Evolutionary conservation across 2,113 vertebrate species (phyloP), one percentile per base, ranked within the genome.

Genomic region (Trachemys scripta): DNA sequence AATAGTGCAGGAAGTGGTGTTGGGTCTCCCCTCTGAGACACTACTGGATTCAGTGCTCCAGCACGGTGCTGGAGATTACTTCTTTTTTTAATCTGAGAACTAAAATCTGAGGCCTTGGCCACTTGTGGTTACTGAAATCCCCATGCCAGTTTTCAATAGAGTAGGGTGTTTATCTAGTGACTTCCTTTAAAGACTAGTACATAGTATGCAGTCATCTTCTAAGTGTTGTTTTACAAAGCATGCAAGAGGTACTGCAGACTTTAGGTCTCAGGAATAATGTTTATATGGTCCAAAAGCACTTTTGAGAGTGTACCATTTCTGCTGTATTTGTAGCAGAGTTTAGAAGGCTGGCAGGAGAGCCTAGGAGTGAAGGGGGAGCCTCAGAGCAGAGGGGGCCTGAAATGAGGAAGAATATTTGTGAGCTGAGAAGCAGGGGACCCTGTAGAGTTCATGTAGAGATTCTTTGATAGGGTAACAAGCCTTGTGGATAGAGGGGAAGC

Each of bases 231-330:
- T 84, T 86, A 10, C 62, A 31, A 84, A 94, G 69, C 87, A 42
- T 57, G 19, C 79, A 72, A 89, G 62, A 10, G 25, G 22, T 86
- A 50, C 90, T 65, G 27, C 82, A 85, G 45, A 81, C 50, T 59
- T 86, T 47, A 88, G 91, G n/a, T 65, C 65, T 42, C 92, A 12
- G 79, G 5, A 47, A 2, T 62, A 62, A 62, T 95, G 80, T 45
- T 9, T 56, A 29, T 50, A n/a, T 50, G 38, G 35, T 90, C 75
- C 72, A 88, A 95, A 96, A 50, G 62, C n/a, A 49, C 83, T 82
- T 80, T 85, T 82, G 50, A 95, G 95, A 94, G 93, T 78, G 86
- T 1, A 11, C 35, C 45, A 94, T 96, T 95, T 62, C 57, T 90
- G 92, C 42, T 81, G 54, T 47, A 85, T 27, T 79, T 96, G 50